phyloP scores from a whole-genome alignment of 2,113 vertebrate genomes.

The Pygoscelis antarcticus region DNA sequence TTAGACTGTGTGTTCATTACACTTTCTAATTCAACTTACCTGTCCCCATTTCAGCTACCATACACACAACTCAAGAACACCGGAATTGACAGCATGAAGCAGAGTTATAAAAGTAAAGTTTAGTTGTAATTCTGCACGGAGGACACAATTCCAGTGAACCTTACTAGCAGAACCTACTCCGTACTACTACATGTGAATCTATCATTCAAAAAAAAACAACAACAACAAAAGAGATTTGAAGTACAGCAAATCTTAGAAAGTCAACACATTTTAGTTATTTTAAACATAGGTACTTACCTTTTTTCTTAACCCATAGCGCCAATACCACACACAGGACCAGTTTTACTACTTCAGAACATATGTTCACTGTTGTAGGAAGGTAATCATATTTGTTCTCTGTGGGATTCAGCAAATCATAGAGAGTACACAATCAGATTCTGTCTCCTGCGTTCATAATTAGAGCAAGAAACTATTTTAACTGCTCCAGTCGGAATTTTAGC shows the following conservation, averaged over 20 bases:
- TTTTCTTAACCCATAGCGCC: constrained; percentile 85
- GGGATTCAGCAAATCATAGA: constrained; percentile 44
- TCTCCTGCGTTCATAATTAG: neutral
- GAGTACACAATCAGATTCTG: neutral
- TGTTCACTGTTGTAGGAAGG: constrained; percentile 93
- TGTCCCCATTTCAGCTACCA: neutral
- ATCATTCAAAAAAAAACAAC: neutral
- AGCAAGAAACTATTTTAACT: neutral
- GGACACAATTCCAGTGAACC: neutral
- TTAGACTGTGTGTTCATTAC: neutral
- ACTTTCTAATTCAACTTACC: neutral
- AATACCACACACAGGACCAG: constrained; percentile 85
- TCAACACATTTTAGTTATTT: neutral
- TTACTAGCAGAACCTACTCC: neutral
- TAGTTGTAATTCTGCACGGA: neutral
- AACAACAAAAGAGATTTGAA: neutral
- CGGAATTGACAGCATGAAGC: neutral
- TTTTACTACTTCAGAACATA: constrained; percentile 93
- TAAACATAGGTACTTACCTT: constrained; percentile 74
- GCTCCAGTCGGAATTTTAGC: neutral
- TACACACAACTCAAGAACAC: neutral
- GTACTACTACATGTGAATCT: neutral
- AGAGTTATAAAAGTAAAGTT: neutral
- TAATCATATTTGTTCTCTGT: constrained; percentile 95
- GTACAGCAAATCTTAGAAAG: neutral